Evolutionary conservation across 2,113 vertebrate species (phyloP).

Genomic region (Polyodon spathula): DNA sequence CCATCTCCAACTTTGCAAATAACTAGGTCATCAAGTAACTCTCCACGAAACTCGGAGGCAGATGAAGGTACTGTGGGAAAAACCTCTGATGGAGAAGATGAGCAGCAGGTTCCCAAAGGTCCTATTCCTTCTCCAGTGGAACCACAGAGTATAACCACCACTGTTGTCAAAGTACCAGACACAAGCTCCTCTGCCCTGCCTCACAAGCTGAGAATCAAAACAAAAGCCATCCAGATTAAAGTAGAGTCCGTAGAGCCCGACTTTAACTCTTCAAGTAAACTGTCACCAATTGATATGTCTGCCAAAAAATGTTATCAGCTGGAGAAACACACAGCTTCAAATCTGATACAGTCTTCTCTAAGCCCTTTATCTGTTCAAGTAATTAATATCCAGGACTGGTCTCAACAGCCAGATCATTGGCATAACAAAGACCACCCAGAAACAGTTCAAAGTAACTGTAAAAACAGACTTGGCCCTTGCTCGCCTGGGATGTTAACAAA

Average conservation of each 20-base stretch:
- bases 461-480: conserved; percentile 33
- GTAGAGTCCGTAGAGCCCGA: conserved; percentile 77
- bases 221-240: conserved; percentile 83
- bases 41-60: conserved; percentile 75
- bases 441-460: conserved; percentile 51
- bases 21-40: conserved; percentile 76
- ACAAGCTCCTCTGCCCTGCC: conserved; percentile 75
- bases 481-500: conserved; percentile 21
- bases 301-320: conserved; percentile 56
- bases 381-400: conserved; percentile 80
- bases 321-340: conserved; percentile 45
- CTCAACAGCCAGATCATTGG: conserved; percentile 71
- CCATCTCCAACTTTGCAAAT: conserved; percentile 71
- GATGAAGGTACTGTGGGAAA: conserved; percentile 78
- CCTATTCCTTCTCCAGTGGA: conserved; percentile 61
- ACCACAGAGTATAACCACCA: conserved; percentile 62
- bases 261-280: conserved; percentile 68
- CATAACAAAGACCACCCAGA: conserved; percentile 61
- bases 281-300: conserved; percentile 56
- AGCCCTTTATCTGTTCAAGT: conserved; percentile 81
- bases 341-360: conserved; percentile 52
- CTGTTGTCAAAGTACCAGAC: conserved; percentile 80
- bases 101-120: conserved; percentile 91
- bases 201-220: conserved; percentile 90
- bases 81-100: conserved; percentile 85